A percentile compares a stretch with the other conserved stretches of the same genome.
Conservation (phyloP, 2,797 vertebrate species). For the Sciaenops ocellatus region DNA sequence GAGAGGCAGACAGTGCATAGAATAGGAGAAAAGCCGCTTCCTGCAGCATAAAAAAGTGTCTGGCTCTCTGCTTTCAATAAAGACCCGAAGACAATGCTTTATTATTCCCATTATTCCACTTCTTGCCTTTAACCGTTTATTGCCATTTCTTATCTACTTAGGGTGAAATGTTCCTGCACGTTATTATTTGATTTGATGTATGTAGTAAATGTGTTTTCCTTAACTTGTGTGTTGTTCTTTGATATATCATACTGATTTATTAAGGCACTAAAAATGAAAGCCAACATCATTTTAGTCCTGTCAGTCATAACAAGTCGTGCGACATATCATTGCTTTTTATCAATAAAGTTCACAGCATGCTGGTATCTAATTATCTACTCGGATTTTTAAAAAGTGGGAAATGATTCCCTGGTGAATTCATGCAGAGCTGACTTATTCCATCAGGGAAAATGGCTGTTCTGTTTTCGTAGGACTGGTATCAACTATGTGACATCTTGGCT, state of each 20-base stretch:
- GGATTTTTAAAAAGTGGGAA: constrained; percentile 24
- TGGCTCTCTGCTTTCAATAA: constrained; percentile 55
- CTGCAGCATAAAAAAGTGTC: constrained; percentile 63
- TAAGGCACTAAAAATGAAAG: constrained; percentile 4
- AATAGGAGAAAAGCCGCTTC: constrained; percentile 72
- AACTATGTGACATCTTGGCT: constrained; percentile 78
- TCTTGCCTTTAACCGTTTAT: constrained; percentile 48
- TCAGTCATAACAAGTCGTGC: constrained; percentile 22
- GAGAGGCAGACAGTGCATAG: constrained; percentile 49
- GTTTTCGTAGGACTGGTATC: constrained; percentile 77
- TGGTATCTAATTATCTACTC: constrained; percentile 35
- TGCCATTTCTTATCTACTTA: constrained; percentile 20
- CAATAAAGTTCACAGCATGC: constrained; percentile 21
- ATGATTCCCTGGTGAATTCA: constrained; percentile 57
- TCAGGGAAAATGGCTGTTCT: constrained; percentile 64
- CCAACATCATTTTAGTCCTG: background rate
- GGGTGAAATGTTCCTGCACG: background rate
- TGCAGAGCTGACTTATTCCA: constrained; percentile 62
- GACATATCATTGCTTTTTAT: constrained; percentile 49
- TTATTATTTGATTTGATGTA: constrained; percentile 17
- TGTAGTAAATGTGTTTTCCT: constrained; percentile 7
- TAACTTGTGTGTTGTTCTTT: constrained; percentile 11
- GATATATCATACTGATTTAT: background rate
- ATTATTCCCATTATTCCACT: constrained; percentile 51
- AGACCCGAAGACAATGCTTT: constrained; percentile 50